A percentile compares a stretch with the other conserved stretches of the same genome.
Evolutionary conservation across 2,113 vertebrate species (phyloP).

Genomic region (Oceanites oceanicus): DNA sequence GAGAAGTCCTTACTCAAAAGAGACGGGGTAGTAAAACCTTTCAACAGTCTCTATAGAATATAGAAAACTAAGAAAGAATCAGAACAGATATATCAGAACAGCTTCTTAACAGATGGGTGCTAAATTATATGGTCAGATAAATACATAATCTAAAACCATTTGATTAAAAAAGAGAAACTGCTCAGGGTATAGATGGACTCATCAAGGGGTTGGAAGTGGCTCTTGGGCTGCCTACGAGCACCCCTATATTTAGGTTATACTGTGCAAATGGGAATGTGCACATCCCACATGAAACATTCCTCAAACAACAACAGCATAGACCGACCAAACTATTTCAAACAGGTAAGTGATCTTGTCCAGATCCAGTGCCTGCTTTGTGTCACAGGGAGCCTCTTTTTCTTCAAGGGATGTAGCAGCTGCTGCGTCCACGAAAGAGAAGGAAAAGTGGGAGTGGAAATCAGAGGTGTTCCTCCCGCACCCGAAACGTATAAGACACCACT

Average conservation of each 20-base stretch:
- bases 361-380: background rate
- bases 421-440: background rate
- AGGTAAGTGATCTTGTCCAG: background rate
- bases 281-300: background rate
- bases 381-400: background rate
- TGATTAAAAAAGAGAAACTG: background rate
- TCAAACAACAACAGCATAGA: background rate
- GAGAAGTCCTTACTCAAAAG: background rate
- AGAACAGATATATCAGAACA: background rate
- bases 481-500: background rate
- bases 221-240: background rate
- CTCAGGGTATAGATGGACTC: background rate
- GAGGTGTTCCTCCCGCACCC: background rate
- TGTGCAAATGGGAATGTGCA: background rate
- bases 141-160: background rate
- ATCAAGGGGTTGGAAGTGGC: background rate
- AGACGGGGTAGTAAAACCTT: background rate
- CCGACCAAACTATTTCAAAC: background rate
- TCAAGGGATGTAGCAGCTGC: background rate
- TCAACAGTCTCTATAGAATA: background rate
- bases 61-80: background rate
- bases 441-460: background rate
- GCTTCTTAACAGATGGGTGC: background rate
- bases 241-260: background rate
- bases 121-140: background rate